phyloP scores from a whole-genome alignment of 2,888 invertebrate species.

The Xanthia icteritia region DNA sequence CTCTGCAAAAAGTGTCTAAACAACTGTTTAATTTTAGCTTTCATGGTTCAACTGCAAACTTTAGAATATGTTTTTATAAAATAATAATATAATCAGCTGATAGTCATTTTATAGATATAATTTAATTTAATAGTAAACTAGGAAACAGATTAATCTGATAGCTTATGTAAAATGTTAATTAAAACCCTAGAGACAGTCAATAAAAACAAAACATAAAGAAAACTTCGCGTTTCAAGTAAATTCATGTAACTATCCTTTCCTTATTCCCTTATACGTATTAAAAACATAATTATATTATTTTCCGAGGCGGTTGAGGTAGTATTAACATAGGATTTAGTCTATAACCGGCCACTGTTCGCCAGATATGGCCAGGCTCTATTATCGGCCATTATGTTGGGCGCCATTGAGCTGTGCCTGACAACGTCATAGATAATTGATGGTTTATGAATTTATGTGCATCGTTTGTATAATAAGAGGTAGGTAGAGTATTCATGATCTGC shows the following conservation, averaged over 20 bases:
- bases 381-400: conserved; percentile 52
- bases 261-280: conserved; percentile 49
- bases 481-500: neutral
- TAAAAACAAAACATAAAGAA: conserved; percentile 24
- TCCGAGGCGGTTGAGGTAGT: conserved; percentile 17
- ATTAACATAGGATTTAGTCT: conserved; percentile 65
- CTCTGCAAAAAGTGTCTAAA: neutral
- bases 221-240: conserved; percentile 46
- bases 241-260: conserved; percentile 47
- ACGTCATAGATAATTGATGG: conserved; percentile 24
- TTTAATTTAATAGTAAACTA: neutral
- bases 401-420: conserved; percentile 30
- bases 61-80: no score
- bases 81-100: neutral
- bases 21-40: neutral
- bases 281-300: conserved; percentile 58
- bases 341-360: conserved; percentile 45
- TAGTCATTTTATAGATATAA: neutral
- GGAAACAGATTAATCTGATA: conserved; percentile 16
- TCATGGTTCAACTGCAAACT: neutral
- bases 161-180: conserved; percentile 16
- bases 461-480: no score
- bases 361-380: conserved; percentile 49
- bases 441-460: neutral
- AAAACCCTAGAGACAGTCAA: neutral